Base-by-base conservation (phyloP, 1,140 invertebrate genomes). In the Anagrus nilaparvatae region DNA sequence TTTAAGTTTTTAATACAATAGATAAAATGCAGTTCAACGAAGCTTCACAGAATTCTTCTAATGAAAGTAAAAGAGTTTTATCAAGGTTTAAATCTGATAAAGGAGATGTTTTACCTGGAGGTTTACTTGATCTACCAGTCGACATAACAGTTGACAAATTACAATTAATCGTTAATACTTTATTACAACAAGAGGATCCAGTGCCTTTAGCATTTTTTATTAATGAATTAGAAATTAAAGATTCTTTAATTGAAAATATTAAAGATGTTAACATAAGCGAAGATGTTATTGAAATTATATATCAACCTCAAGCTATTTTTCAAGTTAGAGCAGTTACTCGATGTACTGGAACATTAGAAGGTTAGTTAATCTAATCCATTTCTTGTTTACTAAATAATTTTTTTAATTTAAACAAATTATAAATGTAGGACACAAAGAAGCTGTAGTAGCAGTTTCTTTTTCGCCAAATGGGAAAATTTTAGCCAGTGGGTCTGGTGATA, bases 271-370 rank as follows among this genome's bases (percentile, higher is more conserved):
- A 80, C 14, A 82, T 84, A 52, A 79, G 78, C 18, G 90, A 95
- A 74, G 76, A 82, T 64, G 77, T 91, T 21, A 60, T 98, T 2
- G 84, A 95, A 51, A 95, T 99, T 52, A 70, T 97, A 33, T 98
- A 95, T 69, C 90, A 97, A 56, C 90, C 94, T 47, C 93, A 98
- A 69, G 92, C 95, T n/a, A 76, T 96, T 18, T 99, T 98, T 60
- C 79, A 82, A 72, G 87, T 92, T 3, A 73, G 80, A 48, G 78
- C 87, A 20, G 82, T 90, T 12, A 87, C 87, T 21, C 70, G 88
- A 59, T 87, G 83, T 63, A 85, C 83, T 8, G 64, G 61, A 25
- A 60, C 63, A 6, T 53, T 67, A 17, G 63, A 67, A 53, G 65
- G 63, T 68, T 48, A 28, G 28, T 29, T 37, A n/a, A n/a, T 30